Conservation (phyloP, 2,888 invertebrate species). For the Acrobasis consociella region DNA sequence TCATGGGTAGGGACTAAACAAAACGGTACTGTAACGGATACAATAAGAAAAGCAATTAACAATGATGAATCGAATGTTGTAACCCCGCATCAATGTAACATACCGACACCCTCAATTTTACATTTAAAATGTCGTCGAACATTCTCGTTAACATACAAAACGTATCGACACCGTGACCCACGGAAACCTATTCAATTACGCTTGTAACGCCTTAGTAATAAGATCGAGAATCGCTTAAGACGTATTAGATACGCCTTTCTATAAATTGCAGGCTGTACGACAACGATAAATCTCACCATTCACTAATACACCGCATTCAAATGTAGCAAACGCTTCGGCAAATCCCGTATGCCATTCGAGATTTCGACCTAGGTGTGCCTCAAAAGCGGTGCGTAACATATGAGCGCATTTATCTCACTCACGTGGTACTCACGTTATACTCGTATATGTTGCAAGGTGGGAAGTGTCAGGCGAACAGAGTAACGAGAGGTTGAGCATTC, state of each 20-base stretch:
- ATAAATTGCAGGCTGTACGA: slow-evolving; percentile 44
- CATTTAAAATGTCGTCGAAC: slow-evolving; percentile 22
- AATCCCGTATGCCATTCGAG: slow-evolving; percentile 33
- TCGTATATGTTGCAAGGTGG: slow-evolving; percentile 19
- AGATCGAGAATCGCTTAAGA: slow-evolving; percentile 24
- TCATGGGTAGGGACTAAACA: too few relatives aligned
- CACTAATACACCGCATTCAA: slow-evolving; percentile 59
- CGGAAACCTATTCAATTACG: slow-evolving; percentile 15
- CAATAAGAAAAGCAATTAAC: not conserved
- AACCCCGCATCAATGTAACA: slow-evolving; percentile 15
- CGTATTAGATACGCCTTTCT: slow-evolving; percentile 25
- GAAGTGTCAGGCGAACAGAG: slow-evolving; percentile 15
- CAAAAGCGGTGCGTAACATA: slow-evolving; percentile 41
- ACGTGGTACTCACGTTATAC: not conserved
- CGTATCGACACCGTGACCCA: slow-evolving; percentile 19
- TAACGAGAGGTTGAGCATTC: not conserved
- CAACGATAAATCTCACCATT: slow-evolving; percentile 56
- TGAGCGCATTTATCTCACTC: slow-evolving; percentile 30
- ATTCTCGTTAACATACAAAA: slow-evolving; percentile 22
- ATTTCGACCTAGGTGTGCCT: slow-evolving; percentile 33
- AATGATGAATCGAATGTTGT: slow-evolving; percentile 12
- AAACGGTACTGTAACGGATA: too few relatives aligned
- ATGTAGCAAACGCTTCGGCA: slow-evolving; percentile 42
- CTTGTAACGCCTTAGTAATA: slow-evolving; percentile 7
- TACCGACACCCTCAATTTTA: slow-evolving; percentile 18